These are phyloP conservation scores for Diarsia rubi DNA, from an alignment of 2,888 invertebrate genomes.

Conservation along the genomic window DNA sequence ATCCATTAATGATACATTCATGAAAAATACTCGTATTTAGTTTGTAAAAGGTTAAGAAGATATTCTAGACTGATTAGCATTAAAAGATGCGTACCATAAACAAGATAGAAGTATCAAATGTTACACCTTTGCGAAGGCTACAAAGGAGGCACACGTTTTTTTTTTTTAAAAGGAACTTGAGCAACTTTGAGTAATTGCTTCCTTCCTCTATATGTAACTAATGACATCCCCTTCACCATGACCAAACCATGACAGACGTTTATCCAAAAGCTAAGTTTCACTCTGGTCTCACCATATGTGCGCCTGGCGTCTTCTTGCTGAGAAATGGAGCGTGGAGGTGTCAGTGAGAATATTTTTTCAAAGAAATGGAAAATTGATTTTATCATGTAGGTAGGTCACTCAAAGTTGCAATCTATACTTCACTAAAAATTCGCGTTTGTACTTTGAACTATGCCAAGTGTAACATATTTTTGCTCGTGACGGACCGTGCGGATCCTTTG, in stretches of 20 bases:
- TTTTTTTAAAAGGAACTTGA: conserved; percentile 9
- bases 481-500: background rate
- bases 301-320: background rate
- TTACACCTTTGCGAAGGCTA: conserved; percentile 10
- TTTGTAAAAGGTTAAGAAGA: background rate
- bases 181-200: conserved; percentile 33
- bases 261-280: background rate
- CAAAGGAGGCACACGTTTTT: conserved; percentile 17
- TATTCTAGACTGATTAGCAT: background rate
- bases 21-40: background rate
- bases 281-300: conserved; percentile 10
- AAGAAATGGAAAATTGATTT: background rate
- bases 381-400: no score
- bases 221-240: conserved; percentile 33
- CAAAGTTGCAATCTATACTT: no score
- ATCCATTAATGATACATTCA: background rate
- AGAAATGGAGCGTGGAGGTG: background rate
- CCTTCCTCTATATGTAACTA: conserved; percentile 38
- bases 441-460: no score
- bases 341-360: background rate
- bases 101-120: background rate
- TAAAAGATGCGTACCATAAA: background rate
- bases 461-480: no score
- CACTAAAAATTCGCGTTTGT: no score
- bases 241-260: conserved; percentile 1